Base-by-base conservation (phyloP, 2,797 vertebrate species). In the Etheostoma nigrum region DNA sequence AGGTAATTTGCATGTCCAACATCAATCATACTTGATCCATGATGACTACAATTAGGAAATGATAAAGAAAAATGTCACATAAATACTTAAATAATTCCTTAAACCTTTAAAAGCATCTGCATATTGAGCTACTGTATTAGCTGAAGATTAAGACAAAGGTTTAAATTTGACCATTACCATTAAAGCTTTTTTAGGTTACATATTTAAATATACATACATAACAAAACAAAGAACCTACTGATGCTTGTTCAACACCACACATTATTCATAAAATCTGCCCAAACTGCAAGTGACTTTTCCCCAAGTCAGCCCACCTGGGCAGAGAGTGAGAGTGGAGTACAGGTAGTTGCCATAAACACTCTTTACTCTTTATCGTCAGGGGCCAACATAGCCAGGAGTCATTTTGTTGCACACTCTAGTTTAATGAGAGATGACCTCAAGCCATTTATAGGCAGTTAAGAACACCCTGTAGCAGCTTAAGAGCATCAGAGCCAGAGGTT, bases 341-440 rank as follows among this genome's bases (percentile, higher is more conserved):
- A 78, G 74, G 84, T 82, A 88, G 78, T 54, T 61, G 75, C 78
- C 86, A 88, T 91, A 89, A 93, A 92, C 92, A 88, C 86, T 84
- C 67, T 40, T 40, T 40, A 0, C 40, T 33, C 84, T 89, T 87
- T 90, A 90, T 88, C 80, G 87, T 89, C 77, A 51, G 58, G 64
- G 58, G 72, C 48, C 44, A 90, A 87, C 58, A 65, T 67, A 74
- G 69, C 81, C 82, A 79, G 81, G 54, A 88, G 74, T 85, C 84
- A 84, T 90, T 92, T 89, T 84, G 89, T 86, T 84, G 81, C 83
- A 55, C 88, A 82, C 84, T 87, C 84, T 62, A 30, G 74, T 88
- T 92, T 93, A 92, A 94, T 89, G 88, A 89, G 82, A 86, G 83
- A 92, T 92, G 93, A 93, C 91, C 90, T 92, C 48, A 67, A 91